These are phyloP conservation scores for Psilopogon haemacephalus DNA, from an alignment of 2,113 vertebrate genomes.

Conservation along the genomic window DNA sequence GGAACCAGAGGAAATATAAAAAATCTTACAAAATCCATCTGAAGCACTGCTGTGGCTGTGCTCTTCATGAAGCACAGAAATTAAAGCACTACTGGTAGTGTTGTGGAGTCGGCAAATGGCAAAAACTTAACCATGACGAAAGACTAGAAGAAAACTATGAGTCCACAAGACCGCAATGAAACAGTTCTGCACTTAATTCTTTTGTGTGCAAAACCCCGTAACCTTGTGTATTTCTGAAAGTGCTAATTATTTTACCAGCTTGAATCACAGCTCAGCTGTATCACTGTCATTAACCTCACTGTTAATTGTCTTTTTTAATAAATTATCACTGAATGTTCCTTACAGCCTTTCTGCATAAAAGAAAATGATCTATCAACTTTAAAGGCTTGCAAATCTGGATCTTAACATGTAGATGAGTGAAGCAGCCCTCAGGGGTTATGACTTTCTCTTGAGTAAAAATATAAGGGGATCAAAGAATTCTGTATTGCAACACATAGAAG, in stretches of 20 bases:
- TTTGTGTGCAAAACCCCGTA: neutral
- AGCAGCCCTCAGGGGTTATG: neutral
- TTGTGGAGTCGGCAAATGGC: neutral
- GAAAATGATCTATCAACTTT: conserved; percentile 27
- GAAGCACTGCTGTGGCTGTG: neutral
- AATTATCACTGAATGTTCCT: conserved; percentile 19
- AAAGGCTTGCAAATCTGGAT: neutral
- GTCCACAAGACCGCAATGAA: neutral
- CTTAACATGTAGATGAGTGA: neutral
- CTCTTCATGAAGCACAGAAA: neutral
- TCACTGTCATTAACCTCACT: conserved; percentile 13
- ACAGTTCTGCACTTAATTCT: neutral
- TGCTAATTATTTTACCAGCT: conserved; percentile 8
- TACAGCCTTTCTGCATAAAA: conserved; percentile 37
- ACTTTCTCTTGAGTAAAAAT: neutral
- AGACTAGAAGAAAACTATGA: neutral
- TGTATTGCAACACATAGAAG: neutral
- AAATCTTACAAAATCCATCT: neutral
- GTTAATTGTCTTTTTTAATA: conserved; percentile 42
- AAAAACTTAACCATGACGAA: neutral
- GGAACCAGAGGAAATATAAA: neutral
- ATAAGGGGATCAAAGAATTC: neutral
- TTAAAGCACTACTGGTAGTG: neutral
- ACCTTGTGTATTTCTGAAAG: neutral
- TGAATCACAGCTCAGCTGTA: conserved; percentile 6